Evolutionary conservation across 2,797 vertebrate species (phyloP).

Genomic region (Propithecus perrieri): DNA sequence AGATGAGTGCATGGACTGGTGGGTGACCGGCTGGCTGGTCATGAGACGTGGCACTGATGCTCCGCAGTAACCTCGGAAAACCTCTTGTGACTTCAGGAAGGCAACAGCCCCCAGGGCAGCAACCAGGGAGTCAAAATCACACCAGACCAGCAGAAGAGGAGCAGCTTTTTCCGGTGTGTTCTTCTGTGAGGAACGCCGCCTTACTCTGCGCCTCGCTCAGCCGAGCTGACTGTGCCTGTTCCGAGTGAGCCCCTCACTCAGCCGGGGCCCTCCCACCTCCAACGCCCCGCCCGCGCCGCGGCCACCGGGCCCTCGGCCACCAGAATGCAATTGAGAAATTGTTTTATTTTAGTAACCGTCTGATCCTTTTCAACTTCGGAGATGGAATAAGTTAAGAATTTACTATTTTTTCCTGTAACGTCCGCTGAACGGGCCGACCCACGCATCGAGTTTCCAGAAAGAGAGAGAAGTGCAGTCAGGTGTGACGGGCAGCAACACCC

Average conservation of each 20-base stretch:
- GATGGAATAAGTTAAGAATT: slow-evolving; percentile 74
- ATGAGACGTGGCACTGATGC: accelerated
- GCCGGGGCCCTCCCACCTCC: slow-evolving; percentile 66
- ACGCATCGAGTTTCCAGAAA: not conserved
- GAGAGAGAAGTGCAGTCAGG: not conserved
- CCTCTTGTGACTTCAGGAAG: slow-evolving; percentile 90
- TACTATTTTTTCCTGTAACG: slow-evolving; percentile 65
- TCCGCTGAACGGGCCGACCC: slow-evolving; percentile 40
- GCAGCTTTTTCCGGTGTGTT: slow-evolving; percentile 97
- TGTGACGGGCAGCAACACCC: not conserved
- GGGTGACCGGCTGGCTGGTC: not conserved
- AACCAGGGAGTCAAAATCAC: slow-evolving; percentile 97
- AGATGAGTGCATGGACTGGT: accelerated
- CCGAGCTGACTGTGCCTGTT: slow-evolving; percentile 91
- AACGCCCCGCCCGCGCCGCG: slow-evolving; percentile 40
- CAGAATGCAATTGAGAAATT: slow-evolving; percentile 80
- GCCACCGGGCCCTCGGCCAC: slow-evolving; percentile 71
- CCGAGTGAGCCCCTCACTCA: slow-evolving; percentile 77
- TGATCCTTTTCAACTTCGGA: slow-evolving; percentile 81
- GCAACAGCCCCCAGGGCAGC: slow-evolving; percentile 94
- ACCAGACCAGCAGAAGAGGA: slow-evolving; percentile 96
- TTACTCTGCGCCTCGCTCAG: slow-evolving; percentile 85
- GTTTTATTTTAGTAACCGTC: slow-evolving; percentile 84
- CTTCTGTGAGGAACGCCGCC: slow-evolving; percentile 93
- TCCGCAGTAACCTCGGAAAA: not conserved